phyloP scores from a whole-genome alignment of 2,113 vertebrate genomes.

The Ceyx cyanopectus region DNA sequence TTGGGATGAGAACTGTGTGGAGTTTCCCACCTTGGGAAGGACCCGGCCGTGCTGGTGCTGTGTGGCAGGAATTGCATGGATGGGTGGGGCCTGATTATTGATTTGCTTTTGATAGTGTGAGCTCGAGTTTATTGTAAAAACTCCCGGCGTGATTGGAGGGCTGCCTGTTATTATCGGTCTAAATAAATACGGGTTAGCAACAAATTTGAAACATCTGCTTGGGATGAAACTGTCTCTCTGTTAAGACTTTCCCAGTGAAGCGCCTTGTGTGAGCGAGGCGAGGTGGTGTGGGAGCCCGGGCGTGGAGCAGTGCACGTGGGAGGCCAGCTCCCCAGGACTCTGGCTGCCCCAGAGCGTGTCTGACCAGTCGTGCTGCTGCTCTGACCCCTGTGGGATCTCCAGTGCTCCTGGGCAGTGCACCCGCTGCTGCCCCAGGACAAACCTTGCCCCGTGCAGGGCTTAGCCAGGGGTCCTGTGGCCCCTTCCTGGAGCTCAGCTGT shows the following conservation, averaged over 20 bases:
- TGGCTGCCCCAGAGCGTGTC: fast-evolving
- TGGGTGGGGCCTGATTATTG: background rate
- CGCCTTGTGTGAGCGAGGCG: fast-evolving
- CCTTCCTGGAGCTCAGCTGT: fast-evolving
- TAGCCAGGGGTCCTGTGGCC: fast-evolving
- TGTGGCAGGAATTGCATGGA: fast-evolving
- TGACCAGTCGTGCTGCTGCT: background rate
- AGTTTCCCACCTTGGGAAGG: background rate
- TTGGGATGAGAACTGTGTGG: fast-evolving
- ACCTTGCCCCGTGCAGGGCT: fast-evolving
- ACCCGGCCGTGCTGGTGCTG: fast-evolving
- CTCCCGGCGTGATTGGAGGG: background rate
- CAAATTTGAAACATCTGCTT: constrained; percentile 58
- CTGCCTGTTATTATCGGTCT: constrained; percentile 42
- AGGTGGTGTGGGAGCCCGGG: background rate
- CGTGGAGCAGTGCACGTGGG: background rate
- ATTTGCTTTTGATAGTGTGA: background rate
- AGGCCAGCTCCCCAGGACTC: background rate
- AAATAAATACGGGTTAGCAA: constrained; percentile 43
- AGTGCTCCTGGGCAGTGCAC: fast-evolving
- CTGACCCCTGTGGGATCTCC: fast-evolving
- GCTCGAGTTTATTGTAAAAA: background rate
- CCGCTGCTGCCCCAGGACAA: fast-evolving
- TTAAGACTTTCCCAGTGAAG: background rate
- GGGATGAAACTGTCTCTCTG: background rate